Base-by-base conservation (phyloP, 2,888 invertebrate genomes). In the Drosophila nr. perissopoda region DNA sequence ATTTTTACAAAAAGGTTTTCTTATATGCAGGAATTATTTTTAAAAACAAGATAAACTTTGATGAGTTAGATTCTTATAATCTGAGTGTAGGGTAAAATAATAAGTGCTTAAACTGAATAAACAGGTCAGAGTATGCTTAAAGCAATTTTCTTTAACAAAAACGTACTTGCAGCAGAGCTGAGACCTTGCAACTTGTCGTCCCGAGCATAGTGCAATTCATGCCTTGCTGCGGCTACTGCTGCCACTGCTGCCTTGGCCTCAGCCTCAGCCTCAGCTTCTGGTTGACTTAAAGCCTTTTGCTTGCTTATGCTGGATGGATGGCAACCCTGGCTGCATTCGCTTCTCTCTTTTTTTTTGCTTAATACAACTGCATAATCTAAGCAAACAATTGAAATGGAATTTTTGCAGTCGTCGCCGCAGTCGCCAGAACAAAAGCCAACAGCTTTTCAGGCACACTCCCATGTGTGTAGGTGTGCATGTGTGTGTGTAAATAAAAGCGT, bases 321-420 rank as follows among this genome's bases (percentile, higher is more conserved):
- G 29, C 54, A 66, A 31, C 31, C 46, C 65, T 54, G 33, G 29
- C 49, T 64, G 34, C 60, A 34, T 52, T 66, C 61, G 54, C 31
- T 51, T 21, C 53, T 27, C 60, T 60, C 31, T 70, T 65, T 57
- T 62, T 74, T 71, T 62, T 66, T 78, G 83, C 76, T 80, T 89
- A 89, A 87, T 88, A 83, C 87, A 85, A 79, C 91, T 91, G 90
- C 90, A 90, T 90, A 91, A 90, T 87, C 90, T 91, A 82, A 82
- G 91, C 86, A 90, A 91, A 91, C 91, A 91, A 91, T 91, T 91
- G 89, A 89, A 90, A 91, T 81, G 80, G 88, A 83, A 88, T 89
- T 90, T 89, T 79, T 81, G 89, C 81, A 70, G 74, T 80, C 70
- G 73, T 48, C 34, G 58, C 67, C 66, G 59, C 63, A 46, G 61